Evolutionary conservation across 2,888 invertebrate species (phyloP).

Genomic region (Marasmarcha lunaedactyla): DNA sequence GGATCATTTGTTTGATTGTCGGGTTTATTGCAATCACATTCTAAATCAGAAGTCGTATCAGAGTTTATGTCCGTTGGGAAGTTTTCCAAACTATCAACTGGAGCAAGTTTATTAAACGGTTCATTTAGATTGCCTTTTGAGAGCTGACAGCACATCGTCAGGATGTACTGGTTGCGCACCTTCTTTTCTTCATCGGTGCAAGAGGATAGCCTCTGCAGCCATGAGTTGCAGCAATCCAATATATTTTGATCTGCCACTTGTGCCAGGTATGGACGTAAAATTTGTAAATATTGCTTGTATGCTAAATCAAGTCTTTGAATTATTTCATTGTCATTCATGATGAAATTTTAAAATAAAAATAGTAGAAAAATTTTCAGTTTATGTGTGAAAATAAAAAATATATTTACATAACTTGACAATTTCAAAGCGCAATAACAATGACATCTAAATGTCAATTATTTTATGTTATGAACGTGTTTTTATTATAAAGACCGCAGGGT

Average conservation of each 20-base stretch:
- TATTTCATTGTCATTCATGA: too few species aligned
- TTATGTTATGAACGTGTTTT: too few species aligned
- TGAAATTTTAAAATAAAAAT: too few species aligned
- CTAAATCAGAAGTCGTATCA: slow-evolving; percentile 35
- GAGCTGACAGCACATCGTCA: slow-evolving; percentile 46
- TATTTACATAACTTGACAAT: too few species aligned
- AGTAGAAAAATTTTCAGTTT: too few species aligned
- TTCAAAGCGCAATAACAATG: too few species aligned
- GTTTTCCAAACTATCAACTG: slow-evolving; percentile 21
- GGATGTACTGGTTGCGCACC: slow-evolving; percentile 46
- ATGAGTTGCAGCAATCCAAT: slow-evolving; percentile 41
- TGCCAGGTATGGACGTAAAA: slow-evolving; percentile 39
- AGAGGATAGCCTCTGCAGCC: slow-evolving; percentile 44
- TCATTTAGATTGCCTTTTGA: slow-evolving; percentile 38
- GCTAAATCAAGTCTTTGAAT: slow-evolving; percentile 34
- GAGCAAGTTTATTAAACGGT: slow-evolving; percentile 39
- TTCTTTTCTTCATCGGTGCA: slow-evolving; percentile 36
- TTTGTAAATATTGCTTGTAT: slow-evolving; percentile 47
- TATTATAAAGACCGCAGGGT: too few species aligned
- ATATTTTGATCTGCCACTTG: slow-evolving; percentile 35
- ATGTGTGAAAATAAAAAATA: too few species aligned
- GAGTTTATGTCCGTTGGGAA: slow-evolving; percentile 14
- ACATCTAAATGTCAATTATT: too few species aligned
- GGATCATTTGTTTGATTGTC: too few species aligned
- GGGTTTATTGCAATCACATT: slow-evolving; percentile 29